phyloP scores from a whole-genome alignment of 2,888 invertebrate genomes.

The Operophtera brumata region DNA sequence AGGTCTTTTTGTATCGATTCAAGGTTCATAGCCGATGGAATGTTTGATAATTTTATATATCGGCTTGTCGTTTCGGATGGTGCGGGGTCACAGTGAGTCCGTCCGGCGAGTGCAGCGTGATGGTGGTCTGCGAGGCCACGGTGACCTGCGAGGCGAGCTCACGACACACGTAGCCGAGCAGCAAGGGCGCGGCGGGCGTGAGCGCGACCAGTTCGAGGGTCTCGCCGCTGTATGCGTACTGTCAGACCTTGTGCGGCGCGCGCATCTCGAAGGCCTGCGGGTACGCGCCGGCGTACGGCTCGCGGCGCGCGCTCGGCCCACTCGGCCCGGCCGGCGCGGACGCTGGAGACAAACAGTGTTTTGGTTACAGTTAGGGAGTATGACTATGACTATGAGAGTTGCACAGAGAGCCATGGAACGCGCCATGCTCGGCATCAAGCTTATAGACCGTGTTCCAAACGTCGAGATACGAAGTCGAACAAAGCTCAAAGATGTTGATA shows the following conservation, averaged over 20 bases:
- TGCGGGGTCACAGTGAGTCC: conserved; percentile 16
- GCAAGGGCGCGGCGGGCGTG: conserved; percentile 61
- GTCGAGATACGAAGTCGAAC: too few species aligned
- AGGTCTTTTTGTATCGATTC: too few species aligned
- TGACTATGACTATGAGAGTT: too few species aligned
- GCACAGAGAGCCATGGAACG: too few species aligned
- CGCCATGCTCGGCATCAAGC: too few species aligned
- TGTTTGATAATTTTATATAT: conserved; percentile 10
- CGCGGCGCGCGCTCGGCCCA: conserved; percentile 74
- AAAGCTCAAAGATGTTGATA: too few species aligned
- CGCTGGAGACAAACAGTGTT: conserved; percentile 29
- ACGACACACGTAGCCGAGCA: conserved; percentile 68
- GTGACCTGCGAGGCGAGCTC: conserved; percentile 43
- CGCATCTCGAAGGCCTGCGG: conserved; percentile 88
- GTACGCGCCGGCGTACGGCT: conserved; percentile 88
- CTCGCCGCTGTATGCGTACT: conserved; percentile 62
- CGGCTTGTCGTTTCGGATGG: conserved; percentile 11
- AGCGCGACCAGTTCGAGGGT: conserved; percentile 64
- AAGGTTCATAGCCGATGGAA: too few species aligned
- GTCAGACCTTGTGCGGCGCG: conserved; percentile 84
- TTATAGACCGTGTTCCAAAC: too few species aligned
- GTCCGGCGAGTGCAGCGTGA: conserved; percentile 70
- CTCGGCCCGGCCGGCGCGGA: conserved; percentile 74
- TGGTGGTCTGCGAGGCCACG: conserved; percentile 69
- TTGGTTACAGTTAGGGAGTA: not conserved